These are phyloP conservation scores for Strigops habroptila DNA, from an alignment of 2,113 vertebrate genomes.

Conservation along the genomic window DNA sequence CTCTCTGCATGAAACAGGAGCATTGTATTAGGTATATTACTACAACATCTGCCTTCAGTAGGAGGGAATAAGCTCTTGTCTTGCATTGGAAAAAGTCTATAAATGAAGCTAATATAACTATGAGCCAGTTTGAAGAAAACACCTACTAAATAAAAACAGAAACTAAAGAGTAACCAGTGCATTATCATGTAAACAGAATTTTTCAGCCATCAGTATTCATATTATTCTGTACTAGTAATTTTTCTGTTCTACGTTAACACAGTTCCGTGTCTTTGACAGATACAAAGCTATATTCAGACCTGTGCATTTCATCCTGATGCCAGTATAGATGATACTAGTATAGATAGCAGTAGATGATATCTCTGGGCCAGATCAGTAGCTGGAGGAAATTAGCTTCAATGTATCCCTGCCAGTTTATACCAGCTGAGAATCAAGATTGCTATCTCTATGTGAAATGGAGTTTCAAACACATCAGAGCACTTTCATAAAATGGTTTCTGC, in stretches of 20 bases:
- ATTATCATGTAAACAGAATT: not conserved
- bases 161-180: not conserved
- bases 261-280: not conserved
- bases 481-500: slow-evolving; percentile 32
- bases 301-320: not conserved
- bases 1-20: not conserved
- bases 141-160: not conserved
- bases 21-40: not conserved
- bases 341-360: not conserved
- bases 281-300: not conserved
- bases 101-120: not conserved
- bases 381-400: slow-evolving; percentile 33
- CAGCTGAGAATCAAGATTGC: slow-evolving; percentile 42
- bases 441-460: slow-evolving; percentile 2
- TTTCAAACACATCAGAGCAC: slow-evolving; percentile 4
- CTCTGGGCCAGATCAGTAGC: not conserved
- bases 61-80: not conserved
- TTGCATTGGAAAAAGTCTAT: not conserved
- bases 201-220: not conserved
- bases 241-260: not conserved
- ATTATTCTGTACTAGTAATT: not conserved
- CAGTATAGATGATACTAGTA: not conserved
- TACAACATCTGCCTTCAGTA: not conserved
- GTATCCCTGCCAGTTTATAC: slow-evolving; percentile 10
- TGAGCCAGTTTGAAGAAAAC: not conserved